Base-by-base conservation (phyloP, 2,797 vertebrate species). In the Syngnathus rostellatus region DNA sequence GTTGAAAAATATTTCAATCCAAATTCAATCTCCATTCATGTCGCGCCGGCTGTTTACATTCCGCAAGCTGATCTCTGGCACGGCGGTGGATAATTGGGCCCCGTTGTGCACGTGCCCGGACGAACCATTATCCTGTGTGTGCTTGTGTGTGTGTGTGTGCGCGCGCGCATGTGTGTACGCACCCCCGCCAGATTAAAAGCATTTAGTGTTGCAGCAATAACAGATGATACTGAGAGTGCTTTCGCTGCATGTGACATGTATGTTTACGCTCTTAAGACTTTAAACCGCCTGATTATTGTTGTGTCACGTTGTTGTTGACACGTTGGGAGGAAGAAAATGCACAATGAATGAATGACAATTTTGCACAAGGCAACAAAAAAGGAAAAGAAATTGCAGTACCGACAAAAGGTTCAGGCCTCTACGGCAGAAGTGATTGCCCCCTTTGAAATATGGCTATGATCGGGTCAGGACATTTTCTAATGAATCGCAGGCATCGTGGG, bases 221-320 rank as follows among this genome's bases (percentile, higher is more conserved):
- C 68, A 77, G 58, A 68, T 41, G 63, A n/a, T 31, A 31, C 43
- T 5, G 14, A 37, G 43, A 63, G 39, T 70, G 76, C 77, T 84
- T 82, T 77, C 2, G 46, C 14, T 68, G 69, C 76, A 78, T 77
- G 78, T 86, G 85, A 62, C 62, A 17, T 68, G 72, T 68, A 67
- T 72, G 40, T 76, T 83, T 76, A 80, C 65, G 31, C 67, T 37
- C 37, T 57, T 83, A 83, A 84, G 79, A 80, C 83, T 9, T 81
- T 84, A 86, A 84, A 74, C 77, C 81, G 39, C 0, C 6, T 73
- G 79, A 87, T 87, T 77, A 87, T 83, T 81, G 68, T 72, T 59
- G 75, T 83, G 83, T 75, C 69, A 23, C 62, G 25, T 5, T 80
- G 25, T 5, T 80, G 25, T 67, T 75, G 58, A 79, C 50, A 75